phyloP scores from a whole-genome alignment of 2,113 vertebrate genomes.

The Peromyscus leucopus region DNA sequence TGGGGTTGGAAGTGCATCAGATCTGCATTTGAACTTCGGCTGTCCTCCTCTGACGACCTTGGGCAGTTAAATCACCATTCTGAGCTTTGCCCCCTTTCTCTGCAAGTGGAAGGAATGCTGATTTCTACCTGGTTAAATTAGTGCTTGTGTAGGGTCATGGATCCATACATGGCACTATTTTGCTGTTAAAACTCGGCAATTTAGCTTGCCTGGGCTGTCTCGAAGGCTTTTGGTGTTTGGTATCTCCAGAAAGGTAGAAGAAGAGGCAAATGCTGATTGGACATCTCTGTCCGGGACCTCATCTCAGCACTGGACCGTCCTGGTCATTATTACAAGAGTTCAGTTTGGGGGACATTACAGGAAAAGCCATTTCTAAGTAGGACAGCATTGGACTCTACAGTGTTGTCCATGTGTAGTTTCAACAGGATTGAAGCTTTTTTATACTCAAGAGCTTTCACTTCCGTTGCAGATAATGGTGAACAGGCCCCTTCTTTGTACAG shows the following conservation, averaged over 20 bases:
- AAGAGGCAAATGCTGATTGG: background rate
- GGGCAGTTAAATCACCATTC: background rate
- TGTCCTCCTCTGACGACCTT: background rate
- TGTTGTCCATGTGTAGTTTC: background rate
- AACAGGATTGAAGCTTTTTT: background rate
- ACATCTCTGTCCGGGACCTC: background rate
- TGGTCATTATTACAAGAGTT: background rate
- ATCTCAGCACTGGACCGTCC: background rate
- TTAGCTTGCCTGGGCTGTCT: background rate
- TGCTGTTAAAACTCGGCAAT: background rate
- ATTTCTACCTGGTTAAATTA: background rate
- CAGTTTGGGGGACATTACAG: background rate
- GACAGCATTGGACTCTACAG: background rate
- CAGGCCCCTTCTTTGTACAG: background rate
- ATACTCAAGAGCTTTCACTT: background rate
- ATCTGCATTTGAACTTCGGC: background rate
- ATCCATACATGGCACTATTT: background rate
- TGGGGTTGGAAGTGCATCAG: background rate
- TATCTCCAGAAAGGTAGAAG: background rate
- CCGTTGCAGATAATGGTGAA: background rate
- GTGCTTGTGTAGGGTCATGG: accelerated
- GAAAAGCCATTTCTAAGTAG: background rate
- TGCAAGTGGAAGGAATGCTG: background rate
- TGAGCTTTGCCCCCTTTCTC: background rate
- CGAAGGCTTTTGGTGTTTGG: background rate